Conservation (phyloP, 2,797 vertebrate genomes). For the Podargus strigoides region DNA sequence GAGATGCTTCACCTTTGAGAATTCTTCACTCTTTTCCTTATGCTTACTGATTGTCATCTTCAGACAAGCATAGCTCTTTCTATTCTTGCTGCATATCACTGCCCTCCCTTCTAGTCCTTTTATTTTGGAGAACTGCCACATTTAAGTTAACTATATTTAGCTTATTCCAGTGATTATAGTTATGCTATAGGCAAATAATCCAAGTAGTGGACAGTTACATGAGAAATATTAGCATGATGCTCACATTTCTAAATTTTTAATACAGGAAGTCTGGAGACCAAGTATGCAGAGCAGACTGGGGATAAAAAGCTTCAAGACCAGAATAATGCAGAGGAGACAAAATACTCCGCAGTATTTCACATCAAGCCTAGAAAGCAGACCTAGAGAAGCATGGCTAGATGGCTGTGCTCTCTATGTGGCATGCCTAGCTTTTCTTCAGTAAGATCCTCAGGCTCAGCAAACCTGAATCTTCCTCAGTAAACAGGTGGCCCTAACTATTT, state of each 20-base stretch:
- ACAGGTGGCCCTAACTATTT: neutral
- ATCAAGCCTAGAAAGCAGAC: neutral
- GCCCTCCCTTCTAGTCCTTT: conserved; percentile 3
- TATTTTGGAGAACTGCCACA: conserved; percentile 32
- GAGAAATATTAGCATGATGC: neutral
- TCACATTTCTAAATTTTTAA: neutral
- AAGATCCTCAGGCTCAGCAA: neutral
- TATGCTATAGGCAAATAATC: neutral
- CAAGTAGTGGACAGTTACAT: neutral
- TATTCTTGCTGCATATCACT: neutral
- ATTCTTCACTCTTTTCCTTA: neutral
- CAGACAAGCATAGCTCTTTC: neutral
- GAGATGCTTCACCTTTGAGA: conserved; percentile 33
- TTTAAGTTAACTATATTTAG: neutral
- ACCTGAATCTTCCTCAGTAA: neutral
- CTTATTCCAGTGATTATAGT: neutral
- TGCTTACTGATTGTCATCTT: neutral
- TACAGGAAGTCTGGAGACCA: neutral
- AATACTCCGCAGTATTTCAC: neutral
- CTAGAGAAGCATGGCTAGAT: neutral
- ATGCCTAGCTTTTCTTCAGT: neutral
- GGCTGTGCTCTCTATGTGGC: neutral
- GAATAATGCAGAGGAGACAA: neutral
- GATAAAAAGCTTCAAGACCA: neutral
- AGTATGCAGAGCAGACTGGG: neutral